These are phyloP conservation scores for Pontoporia blainvillei DNA, from an alignment of 2,113 vertebrate species.

Conservation along the genomic window DNA sequence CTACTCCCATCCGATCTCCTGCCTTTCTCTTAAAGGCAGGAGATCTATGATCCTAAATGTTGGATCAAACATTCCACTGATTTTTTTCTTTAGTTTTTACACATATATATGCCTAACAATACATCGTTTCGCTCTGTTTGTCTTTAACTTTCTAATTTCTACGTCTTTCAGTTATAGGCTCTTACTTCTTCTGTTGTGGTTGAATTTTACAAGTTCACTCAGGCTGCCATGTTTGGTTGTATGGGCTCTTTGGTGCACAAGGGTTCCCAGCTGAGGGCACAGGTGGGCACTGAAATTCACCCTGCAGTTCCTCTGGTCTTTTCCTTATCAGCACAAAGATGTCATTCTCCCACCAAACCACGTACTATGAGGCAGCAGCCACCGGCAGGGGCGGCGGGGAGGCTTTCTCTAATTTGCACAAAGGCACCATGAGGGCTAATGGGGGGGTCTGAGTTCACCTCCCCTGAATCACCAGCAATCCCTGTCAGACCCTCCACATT, in stretches of 20 bases:
- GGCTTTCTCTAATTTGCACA: neutral
- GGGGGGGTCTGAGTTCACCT: neutral
- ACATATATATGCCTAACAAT: neutral
- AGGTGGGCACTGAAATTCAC: neutral
- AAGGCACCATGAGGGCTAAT: neutral
- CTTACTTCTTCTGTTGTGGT: neutral
- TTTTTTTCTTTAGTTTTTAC: neutral
- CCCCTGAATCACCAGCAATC: neutral
- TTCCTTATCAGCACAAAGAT: neutral
- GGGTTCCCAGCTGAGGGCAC: neutral
- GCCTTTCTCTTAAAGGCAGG: neutral
- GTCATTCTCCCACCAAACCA: neutral
- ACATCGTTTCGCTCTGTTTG: neutral
- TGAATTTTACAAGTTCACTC: neutral
- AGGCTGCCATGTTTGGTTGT: neutral
- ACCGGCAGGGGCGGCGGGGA: neutral
- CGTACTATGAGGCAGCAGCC: accelerated
- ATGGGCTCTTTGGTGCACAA: neutral
- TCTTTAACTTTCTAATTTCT: neutral
- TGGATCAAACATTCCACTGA: neutral
- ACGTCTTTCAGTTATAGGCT: neutral
- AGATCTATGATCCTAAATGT: neutral
- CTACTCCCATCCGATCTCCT: neutral
- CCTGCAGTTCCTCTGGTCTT: neutral
- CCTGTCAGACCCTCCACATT: neutral